Evolutionary conservation across 2,113 vertebrate species (phyloP).

Genomic region (Ammodytes marinus): DNA sequence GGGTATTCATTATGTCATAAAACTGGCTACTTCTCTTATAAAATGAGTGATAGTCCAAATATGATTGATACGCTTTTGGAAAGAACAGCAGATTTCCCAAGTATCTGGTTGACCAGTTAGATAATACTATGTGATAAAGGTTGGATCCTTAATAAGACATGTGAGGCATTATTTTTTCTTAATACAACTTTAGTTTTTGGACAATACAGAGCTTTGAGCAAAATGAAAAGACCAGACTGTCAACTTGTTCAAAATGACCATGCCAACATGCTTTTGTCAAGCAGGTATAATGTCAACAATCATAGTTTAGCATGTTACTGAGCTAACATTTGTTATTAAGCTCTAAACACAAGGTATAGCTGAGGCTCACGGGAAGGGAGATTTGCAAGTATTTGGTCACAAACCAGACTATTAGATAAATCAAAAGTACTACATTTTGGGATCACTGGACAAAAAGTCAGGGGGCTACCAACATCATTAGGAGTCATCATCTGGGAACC

Average conservation of each 20-base stretch:
- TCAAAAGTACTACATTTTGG: too few species aligned
- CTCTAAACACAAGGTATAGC: too few species aligned
- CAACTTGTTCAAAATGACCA: not conserved
- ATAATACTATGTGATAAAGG: too few species aligned
- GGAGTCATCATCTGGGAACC: not conserved
- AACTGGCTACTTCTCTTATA: not conserved
- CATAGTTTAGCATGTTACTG: not conserved
- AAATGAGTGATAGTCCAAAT: not conserved
- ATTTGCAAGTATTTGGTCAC: not conserved
- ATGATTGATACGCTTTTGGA: not conserved
- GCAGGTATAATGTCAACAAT: not conserved
- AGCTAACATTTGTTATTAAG: too few species aligned
- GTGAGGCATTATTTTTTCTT: too few species aligned
- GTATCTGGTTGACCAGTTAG: not conserved
- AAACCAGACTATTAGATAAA: not conserved
- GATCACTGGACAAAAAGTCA: not conserved
- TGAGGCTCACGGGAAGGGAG: not conserved
- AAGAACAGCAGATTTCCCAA: not conserved
- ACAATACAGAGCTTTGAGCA: too few species aligned
- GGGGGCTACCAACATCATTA: too few species aligned
- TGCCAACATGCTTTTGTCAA: not conserved
- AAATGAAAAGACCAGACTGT: too few species aligned
- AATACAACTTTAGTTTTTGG: too few species aligned
- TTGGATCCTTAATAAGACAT: too few species aligned
- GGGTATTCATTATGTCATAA: not conserved